Percentiles rank a stretch among this genome's conserved stretches.
These are phyloP conservation scores for Thalassaphorura encarpata DNA, from an alignment of 1,140 invertebrate species.

Conservation along the genomic window DNA sequence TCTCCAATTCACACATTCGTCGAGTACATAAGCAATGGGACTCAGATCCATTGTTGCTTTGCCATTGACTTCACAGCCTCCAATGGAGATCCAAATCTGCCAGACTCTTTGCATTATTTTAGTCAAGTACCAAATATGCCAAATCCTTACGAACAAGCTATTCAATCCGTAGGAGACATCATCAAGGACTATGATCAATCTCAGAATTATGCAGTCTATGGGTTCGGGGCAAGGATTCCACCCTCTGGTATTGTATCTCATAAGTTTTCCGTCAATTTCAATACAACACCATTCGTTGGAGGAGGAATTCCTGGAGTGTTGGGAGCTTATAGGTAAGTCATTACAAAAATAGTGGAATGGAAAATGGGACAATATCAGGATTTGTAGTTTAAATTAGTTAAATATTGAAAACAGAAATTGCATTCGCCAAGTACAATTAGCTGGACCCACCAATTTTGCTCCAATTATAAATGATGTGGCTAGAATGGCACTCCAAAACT, in stretches of 20 bases:
- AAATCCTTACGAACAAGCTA: slow-evolving; percentile 51
- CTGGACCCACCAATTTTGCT: slow-evolving; percentile 57
- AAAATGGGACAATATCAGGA: no score
- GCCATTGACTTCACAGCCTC: slow-evolving; percentile 30
- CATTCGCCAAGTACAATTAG: slow-evolving; percentile 46
- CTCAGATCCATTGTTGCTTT: slow-evolving; percentile 29
- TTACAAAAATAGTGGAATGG: no score
- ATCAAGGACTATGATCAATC: slow-evolving; percentile 53
- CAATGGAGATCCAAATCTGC: slow-evolving; percentile 46
- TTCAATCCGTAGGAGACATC: slow-evolving; percentile 50
- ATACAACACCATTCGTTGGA: slow-evolving; percentile 50
- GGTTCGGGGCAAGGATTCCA: slow-evolving; percentile 48
- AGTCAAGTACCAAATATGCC: slow-evolving; percentile 25
- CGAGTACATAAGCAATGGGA: slow-evolving; percentile 28
- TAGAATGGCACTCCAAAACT: slow-evolving; percentile 37
- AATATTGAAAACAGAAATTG: no score
- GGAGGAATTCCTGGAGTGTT: slow-evolving; percentile 37
- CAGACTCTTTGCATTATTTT: slow-evolving; percentile 49
- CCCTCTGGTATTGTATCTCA: slow-evolving; percentile 46
- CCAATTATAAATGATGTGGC: slow-evolving; percentile 50
- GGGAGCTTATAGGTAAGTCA: slow-evolving; percentile 37
- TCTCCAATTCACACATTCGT: slow-evolving; percentile 27
- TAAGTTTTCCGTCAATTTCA: slow-evolving; percentile 51
- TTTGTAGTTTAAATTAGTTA: no score
- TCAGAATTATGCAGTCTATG: slow-evolving; percentile 48